phyloP scores from a whole-genome alignment of 2,888 invertebrate species.

The Pachliopta kotzebuea region DNA sequence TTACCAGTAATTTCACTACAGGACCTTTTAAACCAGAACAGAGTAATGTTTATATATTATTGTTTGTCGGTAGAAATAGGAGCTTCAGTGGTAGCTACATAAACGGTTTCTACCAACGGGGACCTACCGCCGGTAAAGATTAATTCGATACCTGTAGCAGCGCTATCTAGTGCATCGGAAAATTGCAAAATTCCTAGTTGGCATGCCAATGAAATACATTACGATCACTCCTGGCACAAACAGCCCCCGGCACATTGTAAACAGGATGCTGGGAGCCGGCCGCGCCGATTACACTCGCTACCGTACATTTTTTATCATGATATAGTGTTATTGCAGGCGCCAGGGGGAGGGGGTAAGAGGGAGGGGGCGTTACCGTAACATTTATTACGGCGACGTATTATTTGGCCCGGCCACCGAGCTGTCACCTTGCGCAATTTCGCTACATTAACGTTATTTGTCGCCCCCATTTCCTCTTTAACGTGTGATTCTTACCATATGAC shows the following conservation, averaged over 20 bases:
- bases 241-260: constrained; percentile 20
- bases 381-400: constrained; percentile 31
- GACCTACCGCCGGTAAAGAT: too few species aligned
- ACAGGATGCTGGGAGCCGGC: constrained; percentile 23
- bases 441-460: constrained; percentile 21
- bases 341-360: too few species aligned
- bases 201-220: constrained; percentile 11
- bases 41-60: too few species aligned
- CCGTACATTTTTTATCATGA: constrained; percentile 32
- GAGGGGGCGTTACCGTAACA: constrained; percentile 30
- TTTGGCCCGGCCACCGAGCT: constrained; percentile 32
- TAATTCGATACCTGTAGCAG: background rate
- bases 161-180: background rate
- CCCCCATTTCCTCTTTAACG: constrained; percentile 15
- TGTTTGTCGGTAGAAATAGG: too few species aligned
- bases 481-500: constrained; percentile 18
- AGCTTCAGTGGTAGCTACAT: too few species aligned
- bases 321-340: constrained; percentile 33
- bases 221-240: constrained; percentile 21
- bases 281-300: constrained; percentile 18
- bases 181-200: constrained; percentile 14
- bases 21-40: too few species aligned
- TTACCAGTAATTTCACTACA: too few species aligned
- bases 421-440: constrained; percentile 21
- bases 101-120: too few species aligned